Evolutionary conservation across 2,888 invertebrate species (phyloP), one percentile per base, ranked within the genome.

Genomic region (Diplazon laetatorius): DNA sequence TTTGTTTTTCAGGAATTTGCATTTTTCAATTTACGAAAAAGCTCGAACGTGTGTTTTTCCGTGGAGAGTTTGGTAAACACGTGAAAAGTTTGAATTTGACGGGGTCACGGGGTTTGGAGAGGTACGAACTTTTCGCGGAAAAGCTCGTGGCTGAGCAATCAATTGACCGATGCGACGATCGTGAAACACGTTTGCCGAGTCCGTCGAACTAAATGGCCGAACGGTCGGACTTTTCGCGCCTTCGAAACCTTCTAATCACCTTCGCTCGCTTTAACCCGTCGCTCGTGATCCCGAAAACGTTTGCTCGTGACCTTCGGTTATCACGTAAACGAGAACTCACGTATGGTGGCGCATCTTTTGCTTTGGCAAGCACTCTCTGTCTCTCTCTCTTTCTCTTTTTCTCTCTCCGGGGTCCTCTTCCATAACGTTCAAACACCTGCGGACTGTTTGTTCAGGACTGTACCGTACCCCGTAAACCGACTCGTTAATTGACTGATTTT

Each of bases 401-500:
- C 22, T 52, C 52, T 18, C 37, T 39, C 46, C 74, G 74, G 75
- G 78, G 55, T 69, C 63, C 35, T 42, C 72, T 76, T 77, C 72
- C 65, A 42, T 83, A 82, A 83, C 85, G 85, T 87, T 87, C 85
- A 87, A 88, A 88, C 87, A 89, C 88, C 88, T 88, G 86, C 85
- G 85, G n/a, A 82, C 82, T 89, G 85, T 89, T 89, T 89, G 83
- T 82, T 88, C 88, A 88, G 89, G 89, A 87, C 86, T 81, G 80
- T 63, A 52, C n/a, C 35, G 39, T 35, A 68, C 55, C n/a, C n/a
- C 62, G 60, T 63, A 16, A 68, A 60, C 69, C 80, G 82, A 80
- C 82, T 84, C 84, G 86, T 85, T 89, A 89, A 89, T 89, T 89
- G 86, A 88, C 88, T 85, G 86, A 86, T 87, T 88, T 85, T 70